Evolutionary conservation across 2,797 vertebrate genomes (phyloP), one percentile per base, ranked within the genome.

Genomic region (Pseudotriccus pelzelni): DNA sequence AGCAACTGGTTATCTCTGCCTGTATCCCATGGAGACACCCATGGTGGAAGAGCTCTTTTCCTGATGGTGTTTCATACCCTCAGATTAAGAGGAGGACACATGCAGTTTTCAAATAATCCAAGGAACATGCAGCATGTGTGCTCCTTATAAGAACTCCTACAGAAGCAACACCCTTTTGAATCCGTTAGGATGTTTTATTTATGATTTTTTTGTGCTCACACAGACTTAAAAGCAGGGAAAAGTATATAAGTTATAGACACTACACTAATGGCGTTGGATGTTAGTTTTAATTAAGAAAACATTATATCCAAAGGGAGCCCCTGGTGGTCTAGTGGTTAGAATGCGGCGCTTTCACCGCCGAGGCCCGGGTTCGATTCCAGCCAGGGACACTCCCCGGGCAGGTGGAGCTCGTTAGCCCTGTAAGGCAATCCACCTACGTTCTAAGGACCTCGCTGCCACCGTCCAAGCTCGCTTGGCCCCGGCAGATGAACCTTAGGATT

Each of bases 101-200:
- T 8, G 9, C 23, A n/a, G 49, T 53, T 93, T 90, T 86, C 44
- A 92, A 43, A 81, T 72, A 78, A 84, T 32, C 20, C 20, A 19
- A 62, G 53, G 24, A 73, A 59, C 27, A 12, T 30, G 23, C 41
- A 68, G 13, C n/a, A 23, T 2, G 1, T 50, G 56, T 9, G 9
- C 23, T 44, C 12, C 53, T 60, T 44, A 4, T 24, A 67, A 46
- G 25, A 74, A 37, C 19, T 58, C 5, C 20, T 39, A 23, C 41
- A 68, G 52, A 74, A 83, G 21, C 12, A 53, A n/a, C 2, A 22
- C 5, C 15, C 7, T 80, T 82, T 86, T 44, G 7, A 5, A 52
- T 67, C 18, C 41, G 13, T 69, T 32, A 56, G 70, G 23, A 6
- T 49, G 32, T 75, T 86, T 86, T 56, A 43, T 75, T 94, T 77